Evolutionary conservation across 2,797 vertebrate genomes (phyloP), one percentile per base, ranked within the genome.

Genomic region (Sebastes umbrosus): DNA sequence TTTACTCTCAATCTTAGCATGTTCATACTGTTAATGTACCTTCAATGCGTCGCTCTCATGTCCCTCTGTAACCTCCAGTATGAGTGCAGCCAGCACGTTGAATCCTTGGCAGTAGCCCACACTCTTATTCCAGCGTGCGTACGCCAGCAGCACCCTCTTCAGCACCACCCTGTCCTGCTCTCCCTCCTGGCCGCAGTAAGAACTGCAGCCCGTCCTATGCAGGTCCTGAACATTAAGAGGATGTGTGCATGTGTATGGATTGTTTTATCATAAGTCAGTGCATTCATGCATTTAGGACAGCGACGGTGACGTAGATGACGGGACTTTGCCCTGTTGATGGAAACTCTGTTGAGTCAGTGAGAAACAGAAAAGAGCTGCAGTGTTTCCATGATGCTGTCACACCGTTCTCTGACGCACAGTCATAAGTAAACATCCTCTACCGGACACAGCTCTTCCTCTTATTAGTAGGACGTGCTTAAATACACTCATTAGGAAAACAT

Each of bases 101-200:
- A 99, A 99, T 29, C 99, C 99, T 89, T 99, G 99, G 87, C 99
- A 99, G 89, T 99, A 99, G 25, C 99, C 99, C 18, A 99, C 97
- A 6, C 91, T 90, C 90, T 99, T 99, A 89, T 99, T 99, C 99
- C 99, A 99, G 63, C 99, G 97, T 57, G 99, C 99, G 2, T 98
- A 99, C 0, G 98, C 99, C 67, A 99, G 89, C 75, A 99, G 94
- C 63, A 99, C 98, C 6, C 98, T 92, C 92, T 99, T 99, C 76
- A 99, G 79, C 58, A 99, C 97, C 75, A 99, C 98, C 75, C 99
- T 88, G 94, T 99, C 99, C 92, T 97, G 97, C 94, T 99, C 99
- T 27, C 97, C 97, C 92, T 99, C 99, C 87, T 99, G 98, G 84
- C 99, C 99, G 58, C 98, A 99, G 87, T 99, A 99, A 8, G 98